Conservation (phyloP, 2,888 invertebrate genomes). For the Leucophora obtusa region DNA sequence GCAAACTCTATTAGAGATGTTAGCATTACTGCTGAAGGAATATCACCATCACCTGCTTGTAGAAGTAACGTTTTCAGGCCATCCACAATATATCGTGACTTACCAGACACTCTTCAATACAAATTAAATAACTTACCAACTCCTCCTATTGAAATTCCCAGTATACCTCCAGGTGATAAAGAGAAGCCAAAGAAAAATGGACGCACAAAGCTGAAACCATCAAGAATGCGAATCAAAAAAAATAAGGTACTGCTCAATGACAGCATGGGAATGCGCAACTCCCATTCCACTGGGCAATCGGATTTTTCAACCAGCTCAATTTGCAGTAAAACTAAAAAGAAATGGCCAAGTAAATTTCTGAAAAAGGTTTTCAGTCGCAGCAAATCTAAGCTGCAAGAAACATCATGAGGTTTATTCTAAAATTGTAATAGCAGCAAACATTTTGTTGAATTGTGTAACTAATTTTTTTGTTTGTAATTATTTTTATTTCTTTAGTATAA, state of each 20-base stretch:
- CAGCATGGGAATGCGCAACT: constrained; percentile 64
- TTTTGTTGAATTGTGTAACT: too few relatives aligned
- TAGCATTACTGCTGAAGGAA: too few relatives aligned
- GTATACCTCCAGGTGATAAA: constrained; percentile 58
- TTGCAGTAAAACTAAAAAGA: constrained; percentile 68
- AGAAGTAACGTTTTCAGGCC: too few relatives aligned
- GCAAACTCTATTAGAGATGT: too few relatives aligned
- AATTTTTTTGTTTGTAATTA: too few relatives aligned
- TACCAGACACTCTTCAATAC: constrained; percentile 8
- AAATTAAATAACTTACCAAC: constrained; percentile 27
- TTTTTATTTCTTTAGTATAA: too few relatives aligned
- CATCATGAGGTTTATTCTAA: not conserved
- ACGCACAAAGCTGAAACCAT: constrained; percentile 53
- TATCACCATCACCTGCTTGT: too few relatives aligned
- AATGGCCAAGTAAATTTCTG: constrained; percentile 68
- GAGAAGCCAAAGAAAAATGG: constrained; percentile 53
- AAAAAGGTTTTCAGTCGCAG: constrained; percentile 72
- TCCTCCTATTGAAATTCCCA: constrained; percentile 60
- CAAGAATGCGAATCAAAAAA: constrained; percentile 38
- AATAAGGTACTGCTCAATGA: not conserved
- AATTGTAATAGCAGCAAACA: too few relatives aligned
- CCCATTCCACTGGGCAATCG: constrained; percentile 70
- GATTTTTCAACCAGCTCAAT: constrained; percentile 39
- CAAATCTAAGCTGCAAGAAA: constrained; percentile 69
- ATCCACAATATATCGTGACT: not conserved